These are phyloP conservation scores for Phyto melanocephala DNA, from an alignment of 2,888 invertebrate genomes.

Conservation along the genomic window DNA sequence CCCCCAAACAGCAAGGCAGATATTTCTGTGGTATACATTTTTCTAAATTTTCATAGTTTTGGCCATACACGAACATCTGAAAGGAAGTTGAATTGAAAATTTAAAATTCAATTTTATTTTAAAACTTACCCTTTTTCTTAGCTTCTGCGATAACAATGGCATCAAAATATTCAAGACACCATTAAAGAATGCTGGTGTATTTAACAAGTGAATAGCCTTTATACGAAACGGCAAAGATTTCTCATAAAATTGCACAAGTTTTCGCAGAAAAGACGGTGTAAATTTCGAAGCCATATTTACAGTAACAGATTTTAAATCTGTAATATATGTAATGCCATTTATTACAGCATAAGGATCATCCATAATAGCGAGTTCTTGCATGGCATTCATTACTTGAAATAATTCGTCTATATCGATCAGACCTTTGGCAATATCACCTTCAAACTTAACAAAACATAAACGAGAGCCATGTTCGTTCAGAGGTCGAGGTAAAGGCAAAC, in stretches of 20 bases:
- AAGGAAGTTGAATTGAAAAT: too few relatives aligned
- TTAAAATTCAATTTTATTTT: too few relatives aligned
- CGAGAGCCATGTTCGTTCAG: constrained; percentile 79
- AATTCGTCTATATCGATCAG: constrained; percentile 77
- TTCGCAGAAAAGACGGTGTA: constrained; percentile 82
- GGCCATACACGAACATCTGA: constrained; percentile 81
- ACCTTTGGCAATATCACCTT: constrained; percentile 81
- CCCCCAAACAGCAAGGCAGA: constrained; percentile 84
- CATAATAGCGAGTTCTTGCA: constrained; percentile 81
- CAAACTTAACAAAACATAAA: constrained; percentile 79
- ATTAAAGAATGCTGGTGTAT: constrained; percentile 81
- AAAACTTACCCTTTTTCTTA: constrained; percentile 81
- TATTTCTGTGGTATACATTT: constrained; percentile 81
- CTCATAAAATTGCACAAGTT: constrained; percentile 80
- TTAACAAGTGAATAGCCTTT: constrained; percentile 82
- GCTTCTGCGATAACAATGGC: constrained; percentile 82
- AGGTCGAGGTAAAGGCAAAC: constrained; percentile 74
- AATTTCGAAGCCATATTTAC: constrained; percentile 80
- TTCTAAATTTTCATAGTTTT: constrained; percentile 77
- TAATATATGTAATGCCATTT: constrained; percentile 80
- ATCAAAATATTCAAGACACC: constrained; percentile 80
- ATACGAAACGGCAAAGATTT: constrained; percentile 82
- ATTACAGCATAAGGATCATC: constrained; percentile 82
- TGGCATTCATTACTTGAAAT: constrained; percentile 80
- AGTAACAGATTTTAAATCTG: constrained; percentile 81